Conservation (phyloP, 2,888 invertebrate species). For the Selenia dentaria region DNA sequence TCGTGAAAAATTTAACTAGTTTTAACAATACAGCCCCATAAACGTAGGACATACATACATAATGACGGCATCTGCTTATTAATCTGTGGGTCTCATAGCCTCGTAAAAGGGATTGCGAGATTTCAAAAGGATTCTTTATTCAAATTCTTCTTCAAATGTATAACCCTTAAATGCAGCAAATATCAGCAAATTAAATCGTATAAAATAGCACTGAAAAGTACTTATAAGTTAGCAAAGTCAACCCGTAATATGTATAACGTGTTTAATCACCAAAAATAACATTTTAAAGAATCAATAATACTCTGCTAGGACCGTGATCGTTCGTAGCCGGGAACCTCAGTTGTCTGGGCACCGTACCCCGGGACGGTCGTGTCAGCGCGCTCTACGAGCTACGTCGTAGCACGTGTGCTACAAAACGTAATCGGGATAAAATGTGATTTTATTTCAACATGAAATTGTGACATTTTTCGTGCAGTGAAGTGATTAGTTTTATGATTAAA, state of each 20-base stretch:
- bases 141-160: too few species aligned
- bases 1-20: too few species aligned
- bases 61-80: too few species aligned
- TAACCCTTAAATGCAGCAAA: too few species aligned
- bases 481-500: conserved; percentile 42
- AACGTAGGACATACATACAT: too few species aligned
- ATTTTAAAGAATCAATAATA: conserved; percentile 83
- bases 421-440: conserved; percentile 56
- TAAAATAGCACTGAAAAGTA: too few species aligned
- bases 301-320: conserved; percentile 53
- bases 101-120: too few species aligned
- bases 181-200: too few species aligned
- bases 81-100: too few species aligned
- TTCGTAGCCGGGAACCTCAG: conserved; percentile 55
- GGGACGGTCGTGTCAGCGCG: conserved; percentile 56
- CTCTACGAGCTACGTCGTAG: conserved; percentile 38
- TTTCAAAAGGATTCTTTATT: too few species aligned
- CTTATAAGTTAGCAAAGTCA: too few species aligned
- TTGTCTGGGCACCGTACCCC: conserved; percentile 68
- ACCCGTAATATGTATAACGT: conserved; percentile 35
- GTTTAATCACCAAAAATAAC: conserved; percentile 80
- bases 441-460: conserved; percentile 33
- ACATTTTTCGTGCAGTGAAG: conserved; percentile 43
- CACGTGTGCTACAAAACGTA: conserved; percentile 38
- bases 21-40: too few species aligned